Evolutionary conservation across 2,797 vertebrate species (phyloP).

Genomic region (Danio jaintianensis): DNA sequence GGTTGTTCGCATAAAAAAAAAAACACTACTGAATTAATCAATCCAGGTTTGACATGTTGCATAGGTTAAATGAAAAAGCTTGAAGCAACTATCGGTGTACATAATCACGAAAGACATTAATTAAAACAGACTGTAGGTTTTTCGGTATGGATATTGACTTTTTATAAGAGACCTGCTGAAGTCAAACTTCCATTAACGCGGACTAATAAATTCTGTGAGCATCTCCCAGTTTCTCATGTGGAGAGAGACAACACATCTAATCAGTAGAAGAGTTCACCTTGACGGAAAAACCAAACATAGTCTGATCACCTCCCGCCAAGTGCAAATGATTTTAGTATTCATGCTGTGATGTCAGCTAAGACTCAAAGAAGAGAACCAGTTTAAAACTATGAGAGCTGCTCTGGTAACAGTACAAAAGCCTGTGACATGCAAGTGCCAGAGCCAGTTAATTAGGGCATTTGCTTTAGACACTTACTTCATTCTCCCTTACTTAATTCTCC

Average conservation of each 20-base stretch:
- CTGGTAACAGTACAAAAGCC: background rate
- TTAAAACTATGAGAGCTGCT: background rate
- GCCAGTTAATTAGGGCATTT: background rate
- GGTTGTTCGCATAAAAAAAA: background rate
- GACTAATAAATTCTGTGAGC: conserved; percentile 24
- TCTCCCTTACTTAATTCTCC: background rate
- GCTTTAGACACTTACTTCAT: background rate
- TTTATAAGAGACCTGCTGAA: conserved; percentile 19
- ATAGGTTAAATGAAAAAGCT: background rate
- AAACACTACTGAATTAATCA: background rate
- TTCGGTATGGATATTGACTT: conserved; percentile 12
- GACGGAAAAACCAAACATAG: conserved; percentile 23
- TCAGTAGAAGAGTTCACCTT: conserved; percentile 17
- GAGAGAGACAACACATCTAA: conserved; percentile 24
- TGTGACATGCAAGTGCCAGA: conserved; percentile 4
- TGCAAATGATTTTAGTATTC: conserved; percentile 33
- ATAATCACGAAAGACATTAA: conserved; percentile 12
- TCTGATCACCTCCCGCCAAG: conserved; percentile 18
- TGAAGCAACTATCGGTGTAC: background rate
- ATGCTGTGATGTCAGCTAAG: background rate
- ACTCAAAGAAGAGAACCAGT: conserved; percentile 4
- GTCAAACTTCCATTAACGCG: conserved; percentile 48
- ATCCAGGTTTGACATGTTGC: background rate
- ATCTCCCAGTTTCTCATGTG: conserved; percentile 14
- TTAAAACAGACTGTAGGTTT: background rate